These are phyloP conservation scores for Ormyrus labotus DNA, from an alignment of 2,888 invertebrate genomes.

Conservation along the genomic window DNA sequence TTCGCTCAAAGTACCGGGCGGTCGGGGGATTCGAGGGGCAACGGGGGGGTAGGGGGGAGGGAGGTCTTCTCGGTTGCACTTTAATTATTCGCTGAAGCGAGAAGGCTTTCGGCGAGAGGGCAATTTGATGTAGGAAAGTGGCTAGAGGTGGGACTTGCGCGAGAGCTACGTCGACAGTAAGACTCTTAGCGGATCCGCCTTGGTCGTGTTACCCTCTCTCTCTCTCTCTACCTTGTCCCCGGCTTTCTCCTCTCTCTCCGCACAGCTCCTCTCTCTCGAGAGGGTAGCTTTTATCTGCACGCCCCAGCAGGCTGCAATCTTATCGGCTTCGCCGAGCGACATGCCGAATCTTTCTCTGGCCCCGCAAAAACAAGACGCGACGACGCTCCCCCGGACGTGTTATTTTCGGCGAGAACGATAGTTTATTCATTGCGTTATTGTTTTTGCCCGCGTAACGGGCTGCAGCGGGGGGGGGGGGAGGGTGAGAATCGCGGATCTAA, in stretches of 20 bases:
- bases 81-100: conserved; percentile 51
- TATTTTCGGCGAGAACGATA: not conserved
- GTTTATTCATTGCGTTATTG: no score
- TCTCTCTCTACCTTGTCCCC: not conserved
- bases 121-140: conserved; percentile 48
- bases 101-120: conserved; percentile 22
- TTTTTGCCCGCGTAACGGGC: not conserved
- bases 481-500: no score
- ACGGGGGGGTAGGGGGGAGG: no score
- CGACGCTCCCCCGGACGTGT: not conserved
- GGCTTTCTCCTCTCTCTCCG: conserved; percentile 1
- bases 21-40: no score
- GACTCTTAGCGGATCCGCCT: conserved; percentile 54
- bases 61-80: not conserved
- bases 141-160: not conserved
- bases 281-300: conserved; percentile 33
- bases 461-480: no score
- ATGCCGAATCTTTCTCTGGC: conserved; percentile 9
- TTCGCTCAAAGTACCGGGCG: no score
- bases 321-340: conserved; percentile 33
- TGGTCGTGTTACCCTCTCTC: conserved; percentile 49
- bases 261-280: not conserved
- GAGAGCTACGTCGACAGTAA: conserved; percentile 44
- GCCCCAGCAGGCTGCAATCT: conserved; percentile 15
- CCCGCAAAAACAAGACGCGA: not conserved